phyloP scores from a whole-genome alignment of 2,888 invertebrate genomes.

The Holacanthella duospinosa region DNA sequence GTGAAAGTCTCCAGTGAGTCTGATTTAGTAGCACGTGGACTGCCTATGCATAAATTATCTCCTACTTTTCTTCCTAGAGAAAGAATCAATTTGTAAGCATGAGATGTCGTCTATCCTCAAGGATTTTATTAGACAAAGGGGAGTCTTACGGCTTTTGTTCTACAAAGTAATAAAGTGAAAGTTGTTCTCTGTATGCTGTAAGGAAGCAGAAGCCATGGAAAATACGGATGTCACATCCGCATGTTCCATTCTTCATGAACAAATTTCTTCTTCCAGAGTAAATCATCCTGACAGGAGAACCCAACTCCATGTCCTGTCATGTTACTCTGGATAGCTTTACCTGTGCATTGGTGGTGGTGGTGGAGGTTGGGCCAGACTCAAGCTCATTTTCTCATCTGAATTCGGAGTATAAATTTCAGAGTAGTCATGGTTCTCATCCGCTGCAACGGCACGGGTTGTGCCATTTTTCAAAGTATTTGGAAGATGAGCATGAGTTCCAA shows the following conservation, averaged over 20 bases:
- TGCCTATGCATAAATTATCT: not conserved
- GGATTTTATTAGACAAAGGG: not conserved
- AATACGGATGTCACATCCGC: not conserved
- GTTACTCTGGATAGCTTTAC: slow-evolving; percentile 31
- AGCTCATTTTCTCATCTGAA: slow-evolving; percentile 49
- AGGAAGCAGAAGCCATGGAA: not conserved
- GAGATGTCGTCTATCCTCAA: not conserved
- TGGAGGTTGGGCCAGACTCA: slow-evolving; percentile 60
- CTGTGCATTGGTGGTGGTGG: slow-evolving; percentile 86
- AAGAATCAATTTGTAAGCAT: slow-evolving; percentile 3
- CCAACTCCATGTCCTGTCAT: too few relatives aligned
- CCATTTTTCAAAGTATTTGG: slow-evolving; percentile 12
- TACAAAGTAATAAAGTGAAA: not conserved
- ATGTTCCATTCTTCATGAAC: not conserved
- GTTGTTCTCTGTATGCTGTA: too few relatives aligned
- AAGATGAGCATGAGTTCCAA: slow-evolving; percentile 9
- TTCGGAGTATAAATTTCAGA: slow-evolving; percentile 90
- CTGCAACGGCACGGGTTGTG: slow-evolving; percentile 20
- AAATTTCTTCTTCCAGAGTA: not conserved
- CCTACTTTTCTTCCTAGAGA: not conserved
- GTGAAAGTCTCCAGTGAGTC: not conserved
- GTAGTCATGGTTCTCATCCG: slow-evolving; percentile 59
- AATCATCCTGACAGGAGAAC: too few relatives aligned
- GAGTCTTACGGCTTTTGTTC: not conserved
- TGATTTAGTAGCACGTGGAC: not conserved